Percentiles rank a stretch among this genome's conserved stretches.
phyloP scores from a whole-genome alignment of 2,888 invertebrate genomes.

The Nephrotoma appendiculata region DNA sequence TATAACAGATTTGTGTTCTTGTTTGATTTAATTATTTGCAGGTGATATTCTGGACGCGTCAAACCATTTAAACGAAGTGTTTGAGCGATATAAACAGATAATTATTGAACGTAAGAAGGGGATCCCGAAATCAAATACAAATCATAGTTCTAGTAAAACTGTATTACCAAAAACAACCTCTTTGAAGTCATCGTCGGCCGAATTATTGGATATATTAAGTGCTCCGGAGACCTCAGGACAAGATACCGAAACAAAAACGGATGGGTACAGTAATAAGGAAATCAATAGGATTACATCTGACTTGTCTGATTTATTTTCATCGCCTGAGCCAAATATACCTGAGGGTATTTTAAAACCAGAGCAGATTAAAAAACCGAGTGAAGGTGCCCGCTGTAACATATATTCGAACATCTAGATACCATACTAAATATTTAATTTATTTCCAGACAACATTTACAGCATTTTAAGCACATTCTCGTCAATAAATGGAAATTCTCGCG shows the following conservation, averaged over 20 bases:
- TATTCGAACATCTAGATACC: not conserved
- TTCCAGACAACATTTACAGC: not conserved
- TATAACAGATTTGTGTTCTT: not conserved
- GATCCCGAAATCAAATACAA: not conserved
- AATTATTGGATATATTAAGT: not conserved
- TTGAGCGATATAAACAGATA: not conserved
- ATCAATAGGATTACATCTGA: not conserved
- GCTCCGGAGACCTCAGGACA: not conserved
- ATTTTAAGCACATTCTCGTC: not conserved
- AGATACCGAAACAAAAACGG: not conserved
- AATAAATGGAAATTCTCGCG: not conserved
- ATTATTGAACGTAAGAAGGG: not conserved
- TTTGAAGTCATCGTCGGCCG: not conserved
- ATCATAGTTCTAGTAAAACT: not conserved
- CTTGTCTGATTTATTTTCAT: not conserved
- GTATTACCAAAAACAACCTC: not conserved
- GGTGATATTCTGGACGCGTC: not conserved
- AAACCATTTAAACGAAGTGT: not conserved
- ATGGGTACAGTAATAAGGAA: not conserved
- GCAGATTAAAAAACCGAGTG: not conserved
- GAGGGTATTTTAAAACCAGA: not conserved
- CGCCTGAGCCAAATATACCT: too few relatives aligned
- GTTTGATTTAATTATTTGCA: not conserved
- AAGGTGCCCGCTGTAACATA: not conserved
- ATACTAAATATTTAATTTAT: not conserved